These are phyloP conservation scores for Asarcornis scutulata DNA, from an alignment of 2,113 vertebrate genomes.

Conservation along the genomic window DNA sequence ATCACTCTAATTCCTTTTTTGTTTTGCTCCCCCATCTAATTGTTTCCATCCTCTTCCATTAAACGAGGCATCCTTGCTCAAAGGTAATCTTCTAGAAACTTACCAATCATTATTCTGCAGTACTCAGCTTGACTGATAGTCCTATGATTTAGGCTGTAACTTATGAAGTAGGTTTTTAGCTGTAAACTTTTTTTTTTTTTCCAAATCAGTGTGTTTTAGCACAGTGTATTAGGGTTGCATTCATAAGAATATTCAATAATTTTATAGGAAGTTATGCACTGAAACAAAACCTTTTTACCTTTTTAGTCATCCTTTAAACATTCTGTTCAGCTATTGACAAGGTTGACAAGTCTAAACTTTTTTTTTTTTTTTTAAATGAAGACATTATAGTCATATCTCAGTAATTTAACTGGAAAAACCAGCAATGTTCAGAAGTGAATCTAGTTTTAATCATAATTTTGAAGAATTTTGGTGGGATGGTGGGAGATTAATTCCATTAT, in stretches of 20 bases:
- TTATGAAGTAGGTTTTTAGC: neutral
- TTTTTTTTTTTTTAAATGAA: neutral
- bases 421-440: neutral
- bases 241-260: neutral
- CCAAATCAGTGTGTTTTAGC: neutral
- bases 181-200: neutral
- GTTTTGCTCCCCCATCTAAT: rapidly evolving
- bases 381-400: neutral
- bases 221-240: neutral
- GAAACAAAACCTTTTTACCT: neutral
- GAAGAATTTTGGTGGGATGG: neutral
- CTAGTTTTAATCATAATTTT: neutral
- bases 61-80: neutral
- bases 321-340: neutral
- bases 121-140: neutral
- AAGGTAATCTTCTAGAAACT: neutral
- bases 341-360: neutral
- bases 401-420: neutral
- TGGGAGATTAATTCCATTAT: neutral
- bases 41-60: neutral
- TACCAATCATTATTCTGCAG: neutral
- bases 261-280: neutral
- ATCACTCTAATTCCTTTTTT: neutral
- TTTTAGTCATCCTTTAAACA: neutral
- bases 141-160: neutral